Evolutionary conservation across 2,797 vertebrate species (phyloP).

Genomic region (Moxostoma hubbsi): DNA sequence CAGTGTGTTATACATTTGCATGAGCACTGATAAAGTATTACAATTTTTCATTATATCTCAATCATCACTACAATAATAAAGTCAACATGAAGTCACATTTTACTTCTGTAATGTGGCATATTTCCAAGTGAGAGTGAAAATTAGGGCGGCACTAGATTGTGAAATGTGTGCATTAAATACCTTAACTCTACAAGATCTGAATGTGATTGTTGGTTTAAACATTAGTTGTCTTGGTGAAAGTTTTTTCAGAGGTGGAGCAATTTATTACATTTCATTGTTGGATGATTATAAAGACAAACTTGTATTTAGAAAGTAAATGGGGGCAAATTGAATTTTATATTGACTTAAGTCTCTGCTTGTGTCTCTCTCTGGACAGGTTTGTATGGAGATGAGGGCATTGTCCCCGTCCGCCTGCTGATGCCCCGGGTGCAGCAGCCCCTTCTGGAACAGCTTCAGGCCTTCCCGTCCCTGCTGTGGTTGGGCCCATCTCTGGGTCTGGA

Average conservation of each 20-base stretch:
- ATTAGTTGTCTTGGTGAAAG: background rate
- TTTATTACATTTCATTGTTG: background rate
- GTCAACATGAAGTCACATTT: background rate
- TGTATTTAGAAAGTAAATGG: background rate
- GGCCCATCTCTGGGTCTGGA: conserved; percentile 74
- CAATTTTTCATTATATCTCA: background rate
- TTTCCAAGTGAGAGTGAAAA: background rate
- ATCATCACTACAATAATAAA: background rate
- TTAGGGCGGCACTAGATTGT: too few species aligned
- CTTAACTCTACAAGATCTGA: too few species aligned
- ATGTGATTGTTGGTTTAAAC: background rate
- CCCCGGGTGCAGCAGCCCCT: conserved; percentile 70
- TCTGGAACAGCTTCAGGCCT: conserved; percentile 75
- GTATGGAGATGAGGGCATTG: conserved; percentile 78
- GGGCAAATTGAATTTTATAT: background rate
- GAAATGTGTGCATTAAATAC: too few species aligned
- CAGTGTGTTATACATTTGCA: background rate
- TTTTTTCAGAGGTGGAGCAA: background rate
- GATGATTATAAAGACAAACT: background rate
- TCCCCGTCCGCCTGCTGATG: conserved; percentile 74
- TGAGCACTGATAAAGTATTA: background rate
- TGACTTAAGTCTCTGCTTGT: background rate
- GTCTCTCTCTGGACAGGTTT: conserved; percentile 68
- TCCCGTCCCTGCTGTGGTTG: conserved; percentile 80
- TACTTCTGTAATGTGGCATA: background rate